Conservation (phyloP, 92 coral and sea anemone genomes). For the Palythoa grandis region DNA sequence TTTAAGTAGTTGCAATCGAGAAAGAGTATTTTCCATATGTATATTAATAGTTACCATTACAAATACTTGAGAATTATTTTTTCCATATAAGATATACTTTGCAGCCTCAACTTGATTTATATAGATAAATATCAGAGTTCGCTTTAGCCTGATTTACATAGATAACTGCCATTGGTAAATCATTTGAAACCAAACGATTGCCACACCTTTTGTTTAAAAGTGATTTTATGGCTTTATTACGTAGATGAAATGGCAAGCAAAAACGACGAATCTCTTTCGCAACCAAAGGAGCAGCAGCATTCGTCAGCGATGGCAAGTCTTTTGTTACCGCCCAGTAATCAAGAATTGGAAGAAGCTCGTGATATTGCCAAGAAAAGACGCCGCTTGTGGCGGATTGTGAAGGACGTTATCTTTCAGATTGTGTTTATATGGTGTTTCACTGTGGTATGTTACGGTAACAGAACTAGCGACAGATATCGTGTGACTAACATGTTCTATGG, state of each 20-base stretch:
- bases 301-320: slow-evolving; percentile 7
- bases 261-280: background rate
- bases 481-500: slow-evolving; percentile 12
- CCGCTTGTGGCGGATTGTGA: slow-evolving; percentile 12
- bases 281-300: background rate
- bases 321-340: slow-evolving; percentile 5
- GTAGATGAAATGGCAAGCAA: background rate
- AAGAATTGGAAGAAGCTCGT: slow-evolving; percentile 24
- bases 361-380: slow-evolving; percentile 12
- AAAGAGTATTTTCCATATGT: no score
- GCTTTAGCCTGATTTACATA: no score
- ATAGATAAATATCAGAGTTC: no score
- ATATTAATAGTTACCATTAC: no score
- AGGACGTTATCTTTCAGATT: slow-evolving; percentile 23
- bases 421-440: slow-evolving; percentile 41
- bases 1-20: no score
- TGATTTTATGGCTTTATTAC: no score
- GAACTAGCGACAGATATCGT: slow-evolving; percentile 28
- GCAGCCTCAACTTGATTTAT: no score
- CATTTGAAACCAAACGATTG: no score
- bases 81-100: no score
- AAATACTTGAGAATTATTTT: no score
- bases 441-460: slow-evolving; percentile 33
- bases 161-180: no score
- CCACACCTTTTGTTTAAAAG: no score